These are phyloP conservation scores for Anodontia alba DNA, from an alignment of 2,888 invertebrate genomes.

Conservation along the genomic window DNA sequence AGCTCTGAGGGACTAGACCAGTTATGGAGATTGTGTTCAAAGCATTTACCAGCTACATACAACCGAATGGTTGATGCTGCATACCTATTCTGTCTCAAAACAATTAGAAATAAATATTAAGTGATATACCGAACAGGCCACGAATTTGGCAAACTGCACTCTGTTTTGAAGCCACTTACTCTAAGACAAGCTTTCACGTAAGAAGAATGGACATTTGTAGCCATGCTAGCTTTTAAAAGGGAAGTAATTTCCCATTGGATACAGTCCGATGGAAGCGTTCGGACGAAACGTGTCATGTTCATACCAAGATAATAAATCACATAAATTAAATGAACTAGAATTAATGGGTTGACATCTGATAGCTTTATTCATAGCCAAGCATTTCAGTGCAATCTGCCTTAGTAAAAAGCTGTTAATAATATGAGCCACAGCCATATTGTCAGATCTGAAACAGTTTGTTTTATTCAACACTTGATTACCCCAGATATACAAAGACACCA, in stretches of 20 bases:
- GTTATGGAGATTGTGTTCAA: conserved; percentile 26
- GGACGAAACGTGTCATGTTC: conserved; percentile 18
- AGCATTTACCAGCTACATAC: conserved; percentile 37
- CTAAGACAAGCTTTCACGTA: conserved; percentile 20
- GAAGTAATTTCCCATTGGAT: conserved; percentile 1
- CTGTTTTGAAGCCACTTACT: neutral
- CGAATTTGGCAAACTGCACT: neutral
- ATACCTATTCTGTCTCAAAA: conserved; percentile 34
- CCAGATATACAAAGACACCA: conserved; percentile 26
- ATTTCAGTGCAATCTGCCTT: conserved; percentile 30
- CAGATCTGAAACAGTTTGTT: conserved; percentile 35
- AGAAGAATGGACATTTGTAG: conserved; percentile 7
- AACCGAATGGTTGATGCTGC: conserved; percentile 34
- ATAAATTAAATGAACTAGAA: conserved; percentile 18
- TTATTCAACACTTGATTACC: conserved; percentile 27
- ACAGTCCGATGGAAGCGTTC: conserved; percentile 24
- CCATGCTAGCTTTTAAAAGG: conserved; percentile 13
- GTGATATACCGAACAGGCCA: conserved; percentile 25
- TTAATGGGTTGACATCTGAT: conserved; percentile 30
- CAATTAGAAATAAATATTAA: conserved; percentile 30
- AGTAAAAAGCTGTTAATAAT: conserved; percentile 33
- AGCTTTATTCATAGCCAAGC: conserved; percentile 25
- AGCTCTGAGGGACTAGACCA: neutral
- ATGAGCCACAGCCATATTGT: conserved; percentile 37
- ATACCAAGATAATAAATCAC: conserved; percentile 28